Base-by-base conservation (phyloP, 92 coral and sea anemone genomes). In the Scolanthus callimorphus region DNA sequence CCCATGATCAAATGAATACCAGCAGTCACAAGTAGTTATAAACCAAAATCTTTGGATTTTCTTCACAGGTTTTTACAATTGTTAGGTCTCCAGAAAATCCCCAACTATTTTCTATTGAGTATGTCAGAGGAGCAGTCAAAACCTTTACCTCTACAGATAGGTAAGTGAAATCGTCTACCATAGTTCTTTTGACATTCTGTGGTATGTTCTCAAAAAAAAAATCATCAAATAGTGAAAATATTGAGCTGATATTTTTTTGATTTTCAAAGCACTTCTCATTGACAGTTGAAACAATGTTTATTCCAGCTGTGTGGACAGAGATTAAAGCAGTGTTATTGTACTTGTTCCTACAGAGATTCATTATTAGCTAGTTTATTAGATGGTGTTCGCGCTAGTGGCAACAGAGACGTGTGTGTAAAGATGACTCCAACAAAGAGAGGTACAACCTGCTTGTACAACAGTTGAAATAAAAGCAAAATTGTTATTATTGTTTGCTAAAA, bases 311-410 rank as follows among this genome's bases (percentile, higher is more conserved):
- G n/a, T n/a, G n/a, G n/a, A n/a, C n/a, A n/a, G n/a, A n/a, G n/a
- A n/a, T n/a, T n/a, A n/a, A n/a, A n/a, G n/a, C n/a, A n/a, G n/a
- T n/a, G n/a, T n/a, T 34, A 34, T 15, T 34, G 41, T 34, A 6
- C 15, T 34, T 34, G 8, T 6, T 60, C 11, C 12, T 63, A 4
- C 64, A 91, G 97, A 62, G 97, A 91, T 67, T 85, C 97, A 4
- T 63, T 91, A 34, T 77, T 91, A 29, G 95, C 97, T 30, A 89
- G 91, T 73, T 47, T 91, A 39, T 77, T 91, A 27, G 97, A 91
- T 47, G 97, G 97, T 25, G 97, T 91, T 38, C 85, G 97, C 39
- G 97, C 97, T 30, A 91, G 97, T 72, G 96, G 97, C 20, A 91
- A 91, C 63, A 81, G 96, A 77, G 97, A 91, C 64, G 92, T 91